These are phyloP conservation scores for Schizopygopsis malacanthus DNA, from an alignment of 2,797 vertebrate genomes.

Conservation along the genomic window DNA sequence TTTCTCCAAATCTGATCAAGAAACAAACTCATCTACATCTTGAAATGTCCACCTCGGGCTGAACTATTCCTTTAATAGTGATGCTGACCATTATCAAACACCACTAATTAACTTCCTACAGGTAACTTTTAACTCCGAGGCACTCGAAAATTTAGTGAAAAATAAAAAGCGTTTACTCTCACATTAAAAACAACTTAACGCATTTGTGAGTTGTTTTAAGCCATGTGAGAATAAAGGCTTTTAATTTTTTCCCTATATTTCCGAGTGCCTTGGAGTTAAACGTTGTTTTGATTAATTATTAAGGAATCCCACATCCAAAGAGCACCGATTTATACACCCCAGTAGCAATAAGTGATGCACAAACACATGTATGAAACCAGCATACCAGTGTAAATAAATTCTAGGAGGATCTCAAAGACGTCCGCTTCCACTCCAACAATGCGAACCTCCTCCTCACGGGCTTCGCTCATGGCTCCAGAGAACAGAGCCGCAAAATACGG, in stretches of 20 bases:
- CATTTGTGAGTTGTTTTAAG: too few relatives aligned
- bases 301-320: too few relatives aligned
- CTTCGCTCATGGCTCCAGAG: slow-evolving; percentile 91
- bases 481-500: slow-evolving; percentile 95
- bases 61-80: neutral
- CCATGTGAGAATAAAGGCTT: too few relatives aligned
- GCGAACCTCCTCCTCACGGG: slow-evolving; percentile 87
- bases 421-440: slow-evolving; percentile 88
- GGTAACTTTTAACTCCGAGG: too few relatives aligned
- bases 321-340: too few relatives aligned
- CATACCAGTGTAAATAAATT: slow-evolving; percentile 91
- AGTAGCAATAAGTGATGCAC: neutral
- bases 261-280: too few relatives aligned
- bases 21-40: neutral
- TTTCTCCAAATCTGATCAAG: neutral
- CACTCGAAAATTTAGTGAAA: too few relatives aligned
- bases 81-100: neutral
- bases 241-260: too few relatives aligned
- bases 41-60: too few relatives aligned
- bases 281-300: neutral
- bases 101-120: neutral
- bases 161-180: too few relatives aligned
- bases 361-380: neutral
- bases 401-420: slow-evolving; percentile 88
- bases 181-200: too few relatives aligned